Base-by-base conservation (phyloP, 2,888 invertebrate genomes). In the Agriopis aurantiaria region DNA sequence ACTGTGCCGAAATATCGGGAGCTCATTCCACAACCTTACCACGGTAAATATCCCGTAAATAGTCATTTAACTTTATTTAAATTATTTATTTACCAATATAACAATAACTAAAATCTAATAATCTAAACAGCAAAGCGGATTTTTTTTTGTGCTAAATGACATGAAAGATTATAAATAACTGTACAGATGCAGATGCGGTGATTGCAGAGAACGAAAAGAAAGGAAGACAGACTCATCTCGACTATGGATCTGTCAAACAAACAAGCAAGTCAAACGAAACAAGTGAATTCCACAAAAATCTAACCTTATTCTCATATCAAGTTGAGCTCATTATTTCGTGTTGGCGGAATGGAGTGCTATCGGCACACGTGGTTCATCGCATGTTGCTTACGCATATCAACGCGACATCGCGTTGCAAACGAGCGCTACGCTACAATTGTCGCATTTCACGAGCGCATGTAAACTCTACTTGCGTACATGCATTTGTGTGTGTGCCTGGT, bases 361-460 rank as follows among this genome's bases (percentile, higher is more conserved):
- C 76, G 70, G 78, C 78, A 82, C 82, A 81, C 82, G 81, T 80
- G 77, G 80, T 40, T 46, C n/a, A 58, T 88, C 76, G 88, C 88
- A 87, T 88, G 87, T 84, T 83, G 81, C 82, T 80, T 81, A 83
- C 81, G 84, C 74, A 72, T 74, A 77, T 78, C 69, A 76, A 77
- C 74, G 75, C 77, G 64, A 71, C 78, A 60, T 56, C 56, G 77
- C 75, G 78, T 73, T 75, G 77, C 77, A 80, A 76, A 82, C 58
- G 45, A 56, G 9, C 56, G n/a, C 60, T 74, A 43, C 33, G 55
- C 51, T 75, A 57, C 43, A 7, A n/a, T 55, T 14, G 80, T 68
- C 60, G 76, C 57, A 55, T 52, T 57, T 46, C 65, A 49, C 46
- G 51, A 55, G 33, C 58, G 46, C 12, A 11, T 45, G 17, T 5